Conservation (phyloP, 2,888 invertebrate species). For the Platypus cylindrus region DNA sequence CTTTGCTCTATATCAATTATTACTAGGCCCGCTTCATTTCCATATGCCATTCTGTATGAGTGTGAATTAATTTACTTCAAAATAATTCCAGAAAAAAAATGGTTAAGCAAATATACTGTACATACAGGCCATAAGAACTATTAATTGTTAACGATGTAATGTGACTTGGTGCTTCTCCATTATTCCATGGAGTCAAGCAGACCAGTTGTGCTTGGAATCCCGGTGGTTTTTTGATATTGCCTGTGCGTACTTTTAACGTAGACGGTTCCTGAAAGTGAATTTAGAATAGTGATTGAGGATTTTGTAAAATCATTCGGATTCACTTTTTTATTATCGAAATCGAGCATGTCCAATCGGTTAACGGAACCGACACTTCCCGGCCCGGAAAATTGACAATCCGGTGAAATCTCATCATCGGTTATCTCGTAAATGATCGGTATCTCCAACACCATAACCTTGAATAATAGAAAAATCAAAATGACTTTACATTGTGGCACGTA, state of each 20-base stretch:
- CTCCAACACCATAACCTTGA: constrained; percentile 44
- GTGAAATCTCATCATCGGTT: constrained; percentile 70
- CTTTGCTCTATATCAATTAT: constrained; percentile 90
- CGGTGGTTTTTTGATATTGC: constrained; percentile 74
- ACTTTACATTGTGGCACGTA: not conserved
- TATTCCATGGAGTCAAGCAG: constrained; percentile 76
- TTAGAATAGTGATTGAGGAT: not conserved
- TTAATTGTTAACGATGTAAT: constrained; percentile 87
- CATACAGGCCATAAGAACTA: constrained; percentile 95
- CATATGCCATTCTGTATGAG: constrained; percentile 96
- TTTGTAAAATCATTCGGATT: constrained; percentile 1
- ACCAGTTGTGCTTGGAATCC: constrained; percentile 96
- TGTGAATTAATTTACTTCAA: no score
- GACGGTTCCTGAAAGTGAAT: constrained; percentile 22
- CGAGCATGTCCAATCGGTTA: constrained; percentile 30
- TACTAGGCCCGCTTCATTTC: constrained; percentile 91
- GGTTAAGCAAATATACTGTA: constrained; percentile 22
- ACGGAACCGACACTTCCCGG: constrained; percentile 33
- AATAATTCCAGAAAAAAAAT: no score
- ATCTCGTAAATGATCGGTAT: constrained; percentile 77
- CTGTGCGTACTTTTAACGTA: constrained; percentile 54
- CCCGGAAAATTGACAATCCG: constrained; percentile 59
- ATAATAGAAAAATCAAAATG: constrained; percentile 1
- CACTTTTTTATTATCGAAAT: constrained; percentile 41
- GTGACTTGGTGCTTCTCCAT: constrained; percentile 67